These are phyloP conservation scores for Probosciger aterrimus DNA, from an alignment of 2,113 vertebrate species.

Conservation along the genomic window DNA sequence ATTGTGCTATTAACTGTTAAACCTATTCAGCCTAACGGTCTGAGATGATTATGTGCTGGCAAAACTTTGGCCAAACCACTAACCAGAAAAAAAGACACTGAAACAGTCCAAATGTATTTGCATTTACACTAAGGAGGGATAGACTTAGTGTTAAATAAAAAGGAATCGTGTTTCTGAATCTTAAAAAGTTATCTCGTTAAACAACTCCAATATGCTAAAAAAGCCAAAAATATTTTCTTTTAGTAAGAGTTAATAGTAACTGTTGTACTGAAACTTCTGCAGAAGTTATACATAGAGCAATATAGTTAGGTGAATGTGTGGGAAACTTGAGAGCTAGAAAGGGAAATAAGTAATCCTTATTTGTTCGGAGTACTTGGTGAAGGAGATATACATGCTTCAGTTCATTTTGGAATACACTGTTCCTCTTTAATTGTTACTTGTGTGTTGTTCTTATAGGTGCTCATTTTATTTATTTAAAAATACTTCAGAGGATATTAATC, in stretches of 20 bases:
- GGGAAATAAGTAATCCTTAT: neutral
- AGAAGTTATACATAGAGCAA: neutral
- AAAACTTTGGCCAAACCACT: neutral
- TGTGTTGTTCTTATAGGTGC: neutral
- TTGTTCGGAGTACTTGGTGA: neutral
- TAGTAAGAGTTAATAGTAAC: neutral
- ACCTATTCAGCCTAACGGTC: neutral
- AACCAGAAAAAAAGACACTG: neutral
- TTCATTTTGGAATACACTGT: neutral
- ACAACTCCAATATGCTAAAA: neutral
- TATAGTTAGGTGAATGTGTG: neutral
- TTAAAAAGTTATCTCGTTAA: neutral
- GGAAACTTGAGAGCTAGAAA: neutral
- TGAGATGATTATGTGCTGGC: neutral
- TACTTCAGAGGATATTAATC: neutral
- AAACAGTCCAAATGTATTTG: neutral
- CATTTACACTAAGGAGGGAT: neutral
- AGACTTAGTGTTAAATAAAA: neutral
- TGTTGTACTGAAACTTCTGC: neutral
- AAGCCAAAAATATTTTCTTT: neutral
- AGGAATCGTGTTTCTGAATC: neutral
- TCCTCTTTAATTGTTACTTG: neutral
- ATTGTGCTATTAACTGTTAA: neutral
- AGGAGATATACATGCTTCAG: neutral
- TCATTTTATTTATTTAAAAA: neutral